Evolutionary conservation across 2,888 invertebrate genomes (phyloP), one percentile per base, ranked within the genome.

Genomic region (Cheilosia vernalis): DNA sequence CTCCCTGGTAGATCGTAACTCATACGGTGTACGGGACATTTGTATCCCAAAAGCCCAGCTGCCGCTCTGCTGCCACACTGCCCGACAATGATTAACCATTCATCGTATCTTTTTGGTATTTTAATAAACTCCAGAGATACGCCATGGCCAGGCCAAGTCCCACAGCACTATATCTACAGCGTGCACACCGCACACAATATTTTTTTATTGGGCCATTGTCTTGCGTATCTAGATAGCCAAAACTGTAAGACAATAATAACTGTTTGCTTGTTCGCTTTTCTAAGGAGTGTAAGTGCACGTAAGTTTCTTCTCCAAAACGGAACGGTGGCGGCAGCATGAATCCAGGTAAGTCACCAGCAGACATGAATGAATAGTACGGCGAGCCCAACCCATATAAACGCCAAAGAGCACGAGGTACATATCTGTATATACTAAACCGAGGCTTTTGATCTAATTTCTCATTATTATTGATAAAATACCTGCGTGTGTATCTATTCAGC

Each of bases 41-140:
- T 69, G 73, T 78, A 74, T 63, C 67, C 67, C 61, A 67, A 77
- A 83, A 83, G 73, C 69, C 73, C 51, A 72, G 61, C 44, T 44
- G 15, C n/a, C 6, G 30, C 60, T 74, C 56, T 24, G 63, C 74
- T 44, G 33, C 56, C 56, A 55, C 47, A 47, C 40, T 78, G 73
- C 63, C 67, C 74, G 79, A 79, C 69, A 74, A 84, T 84, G 78
- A 79, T 79, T 69, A 84, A 81, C 74, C 74, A 74, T 80, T 78
- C 78, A 78, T 55, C 58, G 72, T 61, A 66, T 72, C 47, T 67
- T 33, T 69, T 72, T 83, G 83, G 83, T 58, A 83, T 78, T 83
- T 77, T 78, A 83, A 83, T 78, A 83, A 83, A 83, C 72, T 67
- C 60, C 19, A 61, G 17, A 78, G 70, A 83, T 72, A 63, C 55